Percentiles rank a stretch among this genome's conserved stretches.
Evolutionary conservation across 1,140 invertebrate genomes (phyloP).

Genomic region (Melipona quadrifasciata): DNA sequence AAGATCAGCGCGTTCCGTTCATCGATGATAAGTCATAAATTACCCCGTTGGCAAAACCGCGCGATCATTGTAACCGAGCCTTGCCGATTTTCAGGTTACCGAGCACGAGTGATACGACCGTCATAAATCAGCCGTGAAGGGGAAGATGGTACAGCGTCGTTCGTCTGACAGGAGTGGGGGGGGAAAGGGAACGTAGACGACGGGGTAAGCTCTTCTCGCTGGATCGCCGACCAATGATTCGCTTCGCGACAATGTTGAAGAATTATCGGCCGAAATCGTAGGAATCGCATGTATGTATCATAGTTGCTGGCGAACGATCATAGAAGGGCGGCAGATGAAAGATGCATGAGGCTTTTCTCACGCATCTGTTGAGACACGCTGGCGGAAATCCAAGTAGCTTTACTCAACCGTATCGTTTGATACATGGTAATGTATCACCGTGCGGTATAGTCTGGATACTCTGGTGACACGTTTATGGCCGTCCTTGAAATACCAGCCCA

Average conservation of each 20-base stretch:
- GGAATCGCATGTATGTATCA: too few species aligned
- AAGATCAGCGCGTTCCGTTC: neutral
- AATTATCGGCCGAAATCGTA: neutral
- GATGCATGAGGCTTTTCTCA: slow-evolving; percentile 38
- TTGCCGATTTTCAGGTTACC: slow-evolving; percentile 15
- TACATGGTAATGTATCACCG: neutral
- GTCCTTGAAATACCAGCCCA: neutral
- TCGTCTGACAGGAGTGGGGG: neutral
- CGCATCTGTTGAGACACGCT: slow-evolving; percentile 19
- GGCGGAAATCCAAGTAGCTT: slow-evolving; percentile 22
- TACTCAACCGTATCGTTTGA: slow-evolving; percentile 3
- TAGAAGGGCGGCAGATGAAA: neutral
- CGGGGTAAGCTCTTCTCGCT: neutral
- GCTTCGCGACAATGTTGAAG: slow-evolving; percentile 13
- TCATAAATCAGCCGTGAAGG: neutral
- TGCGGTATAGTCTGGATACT: neutral
- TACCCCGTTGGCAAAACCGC: neutral
- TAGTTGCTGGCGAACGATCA: neutral
- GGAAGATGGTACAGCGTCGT: neutral
- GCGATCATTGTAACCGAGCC: neutral
- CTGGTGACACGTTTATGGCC: neutral
- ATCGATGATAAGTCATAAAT: neutral
- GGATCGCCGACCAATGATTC: neutral
- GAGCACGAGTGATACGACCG: neutral
- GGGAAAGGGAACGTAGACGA: neutral